phyloP scores from a whole-genome alignment of 1,140 invertebrate species.

The Caenorhabditis tropicalis region DNA sequence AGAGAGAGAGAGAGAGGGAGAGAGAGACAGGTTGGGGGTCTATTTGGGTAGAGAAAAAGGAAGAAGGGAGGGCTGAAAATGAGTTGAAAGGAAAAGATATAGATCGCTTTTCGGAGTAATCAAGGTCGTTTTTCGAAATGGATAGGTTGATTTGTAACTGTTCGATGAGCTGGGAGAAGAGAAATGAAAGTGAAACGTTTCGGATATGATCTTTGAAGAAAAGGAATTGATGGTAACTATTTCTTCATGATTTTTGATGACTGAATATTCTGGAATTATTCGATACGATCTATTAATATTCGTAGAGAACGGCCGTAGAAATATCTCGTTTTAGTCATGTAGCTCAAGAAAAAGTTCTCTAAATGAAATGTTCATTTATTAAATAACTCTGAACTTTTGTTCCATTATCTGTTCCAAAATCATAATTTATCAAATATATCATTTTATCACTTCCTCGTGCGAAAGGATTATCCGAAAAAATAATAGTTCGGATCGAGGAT shows the following conservation, averaged over 20 bases:
- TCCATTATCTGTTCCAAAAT: not conserved
- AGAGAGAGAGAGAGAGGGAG: too few relatives aligned
- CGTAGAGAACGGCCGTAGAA: too few relatives aligned
- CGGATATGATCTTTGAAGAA: not conserved
- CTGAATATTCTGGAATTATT: too few relatives aligned
- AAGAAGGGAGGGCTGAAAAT: conserved; percentile 17
- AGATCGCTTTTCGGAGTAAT: conserved; percentile 32
- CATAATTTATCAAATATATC: not conserved
- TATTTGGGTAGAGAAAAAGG: not conserved
- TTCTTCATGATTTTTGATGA: not conserved
- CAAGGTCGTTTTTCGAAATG: conserved; percentile 28
- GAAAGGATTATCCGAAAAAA: not conserved
- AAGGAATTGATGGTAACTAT: not conserved
- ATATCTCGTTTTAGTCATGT: too few relatives aligned
- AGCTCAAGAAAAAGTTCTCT: too few relatives aligned
- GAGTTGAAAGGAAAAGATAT: not conserved
- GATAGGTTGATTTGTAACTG: not conserved
- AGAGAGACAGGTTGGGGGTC: not conserved
- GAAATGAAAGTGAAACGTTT: not conserved
- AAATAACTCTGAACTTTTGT: too few relatives aligned
- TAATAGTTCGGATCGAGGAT: not conserved
- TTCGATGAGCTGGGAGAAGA: not conserved
- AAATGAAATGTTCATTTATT: too few relatives aligned
- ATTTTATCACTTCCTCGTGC: not conserved
- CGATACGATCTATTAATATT: too few relatives aligned